A percentile compares a stretch with the other conserved stretches of the same genome.
These are phyloP conservation scores for Morone chrysops DNA, from an alignment of 2,113 vertebrate species.

Conservation along the genomic window DNA sequence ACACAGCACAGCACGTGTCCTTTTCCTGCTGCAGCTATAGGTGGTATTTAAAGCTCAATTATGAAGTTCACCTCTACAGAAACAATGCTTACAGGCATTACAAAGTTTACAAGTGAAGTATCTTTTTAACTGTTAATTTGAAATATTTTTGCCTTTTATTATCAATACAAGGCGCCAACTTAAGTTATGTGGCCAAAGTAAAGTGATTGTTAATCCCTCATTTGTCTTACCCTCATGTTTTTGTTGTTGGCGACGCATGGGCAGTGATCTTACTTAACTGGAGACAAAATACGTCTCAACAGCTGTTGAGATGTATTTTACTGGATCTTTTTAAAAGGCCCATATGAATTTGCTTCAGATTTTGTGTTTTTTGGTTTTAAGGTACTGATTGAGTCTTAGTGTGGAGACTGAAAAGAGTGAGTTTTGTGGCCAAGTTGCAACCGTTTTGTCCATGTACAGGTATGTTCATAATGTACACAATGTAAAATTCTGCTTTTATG, in stretches of 20 bases:
- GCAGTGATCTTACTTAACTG: constrained; percentile 4
- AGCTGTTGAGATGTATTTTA: constrained; percentile 2
- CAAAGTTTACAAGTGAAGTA: constrained; percentile 16
- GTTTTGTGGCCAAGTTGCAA: constrained; percentile 26
- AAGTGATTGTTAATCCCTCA: constrained; percentile 2
- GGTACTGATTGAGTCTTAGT: constrained; percentile 60
- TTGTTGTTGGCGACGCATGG: not conserved
- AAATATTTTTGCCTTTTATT: not conserved
- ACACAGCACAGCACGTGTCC: not conserved
- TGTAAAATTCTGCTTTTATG: constrained; percentile 72
- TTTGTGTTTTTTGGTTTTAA: constrained; percentile 10
- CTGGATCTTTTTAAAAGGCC: constrained; percentile 27
- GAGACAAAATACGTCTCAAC: not conserved
- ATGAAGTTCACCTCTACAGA: not conserved
- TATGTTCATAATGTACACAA: constrained; percentile 72
- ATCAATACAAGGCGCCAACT: not conserved
- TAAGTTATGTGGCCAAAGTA: constrained; percentile 37
- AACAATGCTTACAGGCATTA: not conserved
- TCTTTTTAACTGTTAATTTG: not conserved
- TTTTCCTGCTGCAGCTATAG: constrained; percentile 6
- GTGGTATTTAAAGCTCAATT: not conserved
- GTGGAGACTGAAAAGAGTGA: constrained; percentile 24
- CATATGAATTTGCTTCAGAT: constrained; percentile 8
- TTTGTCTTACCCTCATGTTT: constrained; percentile 28
- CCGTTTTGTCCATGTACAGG: constrained; percentile 63